Percentiles rank a stretch among this genome's conserved stretches.
Conservation (phyloP, 2,888 invertebrate genomes). For the Fissipunctia ypsillon region DNA sequence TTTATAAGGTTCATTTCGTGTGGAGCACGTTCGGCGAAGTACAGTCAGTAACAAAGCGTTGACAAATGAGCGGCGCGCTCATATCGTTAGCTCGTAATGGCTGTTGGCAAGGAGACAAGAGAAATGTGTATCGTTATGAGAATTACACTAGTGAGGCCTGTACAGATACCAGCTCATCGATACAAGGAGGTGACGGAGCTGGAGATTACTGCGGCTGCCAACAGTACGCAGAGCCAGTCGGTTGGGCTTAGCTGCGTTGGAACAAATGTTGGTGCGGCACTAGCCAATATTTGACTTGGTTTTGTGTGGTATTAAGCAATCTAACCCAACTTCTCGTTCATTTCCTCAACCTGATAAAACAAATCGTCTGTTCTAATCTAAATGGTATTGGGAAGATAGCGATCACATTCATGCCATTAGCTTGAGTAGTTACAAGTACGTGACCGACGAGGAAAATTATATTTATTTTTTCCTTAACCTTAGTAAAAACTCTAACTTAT, state of each 20-base stretch:
- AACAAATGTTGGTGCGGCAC: conserved; percentile 3
- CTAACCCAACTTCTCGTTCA: neutral
- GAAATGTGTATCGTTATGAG: conserved; percentile 69
- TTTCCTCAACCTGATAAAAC: neutral
- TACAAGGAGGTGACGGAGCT: conserved; percentile 54
- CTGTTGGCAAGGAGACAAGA: conserved; percentile 71
- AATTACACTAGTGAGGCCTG: conserved; percentile 63
- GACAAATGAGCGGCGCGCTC: conserved; percentile 71
- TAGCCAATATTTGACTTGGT: conserved; percentile 10
- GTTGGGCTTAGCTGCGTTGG: conserved; percentile 20
- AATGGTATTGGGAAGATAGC: conserved; percentile 9
- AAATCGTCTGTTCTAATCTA: conserved; percentile 10
- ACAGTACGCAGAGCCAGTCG: conserved; percentile 18
- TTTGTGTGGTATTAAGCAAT: neutral
- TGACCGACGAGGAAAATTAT: conserved; percentile 14
- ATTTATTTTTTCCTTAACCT: conserved; percentile 1
- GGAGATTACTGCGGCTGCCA: conserved; percentile 56
- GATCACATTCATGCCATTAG: conserved; percentile 28
- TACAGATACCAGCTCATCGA: conserved; percentile 57
- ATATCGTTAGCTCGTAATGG: conserved; percentile 70
- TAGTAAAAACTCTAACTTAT: neutral
- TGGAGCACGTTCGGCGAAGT: conserved; percentile 53
- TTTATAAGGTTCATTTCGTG: conserved; percentile 60
- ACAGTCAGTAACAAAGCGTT: conserved; percentile 68
- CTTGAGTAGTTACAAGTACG: conserved; percentile 7